Evolutionary conservation across 1,140 invertebrate genomes (phyloP).

Genomic region (Solen grandis): DNA sequence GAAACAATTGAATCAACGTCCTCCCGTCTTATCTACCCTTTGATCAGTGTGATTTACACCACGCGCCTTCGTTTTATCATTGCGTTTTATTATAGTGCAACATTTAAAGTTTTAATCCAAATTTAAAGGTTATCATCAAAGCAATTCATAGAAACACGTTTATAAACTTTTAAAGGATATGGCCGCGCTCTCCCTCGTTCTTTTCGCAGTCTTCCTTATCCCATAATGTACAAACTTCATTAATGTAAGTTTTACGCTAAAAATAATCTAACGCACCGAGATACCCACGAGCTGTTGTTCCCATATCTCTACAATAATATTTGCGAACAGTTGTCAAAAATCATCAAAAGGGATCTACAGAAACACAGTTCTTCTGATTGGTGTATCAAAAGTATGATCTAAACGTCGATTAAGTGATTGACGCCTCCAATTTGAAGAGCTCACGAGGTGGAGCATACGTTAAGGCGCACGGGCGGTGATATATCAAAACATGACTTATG

Average conservation of each 20-base stretch:
- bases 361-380: no score
- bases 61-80: slow-evolving; percentile 21
- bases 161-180: no score
- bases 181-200: no score
- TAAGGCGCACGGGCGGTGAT: background rate
- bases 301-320: slow-evolving; percentile 9
- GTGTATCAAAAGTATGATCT: slow-evolving; percentile 45
- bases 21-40: slow-evolving; percentile 1
- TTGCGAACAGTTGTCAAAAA: slow-evolving; percentile 46
- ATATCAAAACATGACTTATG: slow-evolving; percentile 17
- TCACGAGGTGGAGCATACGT: background rate
- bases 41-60: slow-evolving; percentile 35
- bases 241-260: slow-evolving; percentile 22
- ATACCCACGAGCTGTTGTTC: no score
- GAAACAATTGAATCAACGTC: no score
- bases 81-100: slow-evolving; percentile 13
- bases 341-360: no score
- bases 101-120: slow-evolving; percentile 18
- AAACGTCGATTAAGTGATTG: slow-evolving; percentile 50
- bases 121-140: slow-evolving; percentile 19
- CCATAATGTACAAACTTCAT: slow-evolving; percentile 43
- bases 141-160: no score
- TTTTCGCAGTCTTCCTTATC: no score
- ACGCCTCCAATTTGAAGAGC: slow-evolving; percentile 47
- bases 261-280: background rate